These are phyloP conservation scores for Budorcas taxicolor DNA, from an alignment of 2,113 vertebrate species.

Conservation along the genomic window DNA sequence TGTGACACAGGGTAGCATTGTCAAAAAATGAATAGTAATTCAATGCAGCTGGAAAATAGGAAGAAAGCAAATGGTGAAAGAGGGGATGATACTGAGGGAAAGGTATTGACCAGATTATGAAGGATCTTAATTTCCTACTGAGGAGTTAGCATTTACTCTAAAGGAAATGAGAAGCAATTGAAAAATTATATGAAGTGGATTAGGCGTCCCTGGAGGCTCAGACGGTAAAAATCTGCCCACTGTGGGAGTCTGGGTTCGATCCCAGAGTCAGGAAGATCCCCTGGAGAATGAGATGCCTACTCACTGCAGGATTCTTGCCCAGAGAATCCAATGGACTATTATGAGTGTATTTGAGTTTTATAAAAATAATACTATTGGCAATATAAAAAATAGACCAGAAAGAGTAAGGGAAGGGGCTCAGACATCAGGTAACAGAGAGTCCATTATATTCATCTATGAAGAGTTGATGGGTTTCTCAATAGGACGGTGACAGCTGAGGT, in stretches of 20 bases:
- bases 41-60: background rate
- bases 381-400: background rate
- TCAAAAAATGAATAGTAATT: background rate
- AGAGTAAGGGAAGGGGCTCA: background rate
- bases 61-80: background rate
- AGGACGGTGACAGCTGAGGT: background rate
- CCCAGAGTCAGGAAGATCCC: background rate
- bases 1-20: background rate
- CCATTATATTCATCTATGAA: background rate
- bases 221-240: background rate
- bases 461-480: background rate
- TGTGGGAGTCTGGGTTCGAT: rapidly evolving
- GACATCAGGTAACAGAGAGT: background rate
- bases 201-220: rapidly evolving
- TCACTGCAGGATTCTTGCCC: background rate
- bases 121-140: background rate
- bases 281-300: background rate
- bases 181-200: background rate
- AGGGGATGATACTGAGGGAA: background rate
- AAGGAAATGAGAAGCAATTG: background rate
- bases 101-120: background rate
- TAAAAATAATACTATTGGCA: background rate
- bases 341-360: background rate
- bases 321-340: background rate
- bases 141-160: background rate